Conservation (phyloP, 2,888 invertebrate species). For the Ormyrus rosae region DNA sequence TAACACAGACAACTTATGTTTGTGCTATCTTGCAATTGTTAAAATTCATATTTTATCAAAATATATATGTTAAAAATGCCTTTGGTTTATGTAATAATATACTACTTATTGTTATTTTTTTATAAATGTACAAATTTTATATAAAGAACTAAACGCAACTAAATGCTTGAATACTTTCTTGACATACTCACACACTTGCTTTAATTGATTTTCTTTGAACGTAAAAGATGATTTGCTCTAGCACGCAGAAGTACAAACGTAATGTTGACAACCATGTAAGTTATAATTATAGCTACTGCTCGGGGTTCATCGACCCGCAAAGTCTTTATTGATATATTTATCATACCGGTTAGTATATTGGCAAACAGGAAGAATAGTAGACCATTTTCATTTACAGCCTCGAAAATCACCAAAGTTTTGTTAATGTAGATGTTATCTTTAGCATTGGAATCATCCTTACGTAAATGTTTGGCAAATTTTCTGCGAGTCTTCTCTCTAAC, state of each 20-base stretch:
- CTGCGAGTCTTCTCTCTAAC: conserved; percentile 43
- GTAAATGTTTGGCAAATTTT: conserved; percentile 57
- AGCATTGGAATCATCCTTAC: conserved; percentile 58
- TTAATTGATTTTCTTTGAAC: background rate
- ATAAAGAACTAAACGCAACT: conserved; percentile 34
- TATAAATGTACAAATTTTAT: conserved; percentile 58
- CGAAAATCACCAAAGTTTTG: conserved; percentile 79
- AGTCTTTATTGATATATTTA: conserved; percentile 86
- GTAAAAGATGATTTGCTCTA: conserved; percentile 51
- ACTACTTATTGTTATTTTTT: conserved; percentile 52
- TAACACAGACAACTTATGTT: conserved; percentile 24
- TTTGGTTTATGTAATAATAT: conserved; percentile 46
- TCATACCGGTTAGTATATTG: conserved; percentile 89
- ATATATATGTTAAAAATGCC: conserved; percentile 45
- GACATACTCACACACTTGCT: conserved; percentile 9
- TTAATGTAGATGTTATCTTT: conserved; percentile 50
- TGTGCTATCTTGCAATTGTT: conserved; percentile 33
- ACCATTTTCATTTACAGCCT: conserved; percentile 88
- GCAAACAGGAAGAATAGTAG: conserved; percentile 89
- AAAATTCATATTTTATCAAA: conserved; percentile 37
- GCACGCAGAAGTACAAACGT: conserved; percentile 63
- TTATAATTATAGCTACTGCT: conserved; percentile 66
- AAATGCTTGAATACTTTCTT: conserved; percentile 40
- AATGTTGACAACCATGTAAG: conserved; percentile 67
- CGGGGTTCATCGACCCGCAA: conserved; percentile 73